A percentile compares a stretch with the other conserved stretches of the same genome.
These are phyloP conservation scores for Fregetta grallaria DNA, from an alignment of 2,113 vertebrate species.

Conservation along the genomic window DNA sequence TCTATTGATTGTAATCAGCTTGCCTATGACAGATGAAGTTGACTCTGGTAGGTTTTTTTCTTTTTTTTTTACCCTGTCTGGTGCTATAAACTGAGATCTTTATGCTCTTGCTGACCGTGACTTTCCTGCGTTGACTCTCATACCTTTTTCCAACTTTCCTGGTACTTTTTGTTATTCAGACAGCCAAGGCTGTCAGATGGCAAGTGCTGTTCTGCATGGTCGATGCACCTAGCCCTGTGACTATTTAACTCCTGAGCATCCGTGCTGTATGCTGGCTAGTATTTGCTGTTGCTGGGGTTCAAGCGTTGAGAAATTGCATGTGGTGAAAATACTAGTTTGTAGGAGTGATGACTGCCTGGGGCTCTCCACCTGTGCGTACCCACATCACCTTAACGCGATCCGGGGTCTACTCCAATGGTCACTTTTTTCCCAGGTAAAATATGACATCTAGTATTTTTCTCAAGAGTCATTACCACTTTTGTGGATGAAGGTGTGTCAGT, in stretches of 20 bases:
- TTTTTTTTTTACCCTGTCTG: not conserved
- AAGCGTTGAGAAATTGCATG: not conserved
- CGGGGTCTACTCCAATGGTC: not conserved
- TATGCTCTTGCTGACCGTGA: not conserved
- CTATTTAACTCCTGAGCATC: not conserved
- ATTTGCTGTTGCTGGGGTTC: not conserved
- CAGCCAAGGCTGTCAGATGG: accelerated
- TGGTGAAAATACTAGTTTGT: not conserved
- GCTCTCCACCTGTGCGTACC: not conserved
- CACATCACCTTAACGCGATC: accelerated
- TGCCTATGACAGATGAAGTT: slow-evolving; percentile 56
- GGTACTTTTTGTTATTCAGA: not conserved
- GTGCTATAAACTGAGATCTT: not conserved
- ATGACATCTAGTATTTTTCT: not conserved
- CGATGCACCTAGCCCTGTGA: not conserved
- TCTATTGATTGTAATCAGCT: slow-evolving; percentile 63
- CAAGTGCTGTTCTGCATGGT: not conserved
- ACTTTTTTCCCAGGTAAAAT: not conserved
- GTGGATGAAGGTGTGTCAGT: not conserved
- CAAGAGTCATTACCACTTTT: not conserved
- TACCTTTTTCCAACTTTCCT: not conserved
- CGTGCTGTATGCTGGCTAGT: not conserved
- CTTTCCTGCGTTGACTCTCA: not conserved
- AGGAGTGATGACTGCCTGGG: not conserved
- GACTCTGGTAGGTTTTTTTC: not conserved